A percentile compares a stretch with the other conserved stretches of the same genome.
These are phyloP conservation scores for Eulemur rufifrons DNA, from an alignment of 2,113 vertebrate genomes.

Conservation along the genomic window DNA sequence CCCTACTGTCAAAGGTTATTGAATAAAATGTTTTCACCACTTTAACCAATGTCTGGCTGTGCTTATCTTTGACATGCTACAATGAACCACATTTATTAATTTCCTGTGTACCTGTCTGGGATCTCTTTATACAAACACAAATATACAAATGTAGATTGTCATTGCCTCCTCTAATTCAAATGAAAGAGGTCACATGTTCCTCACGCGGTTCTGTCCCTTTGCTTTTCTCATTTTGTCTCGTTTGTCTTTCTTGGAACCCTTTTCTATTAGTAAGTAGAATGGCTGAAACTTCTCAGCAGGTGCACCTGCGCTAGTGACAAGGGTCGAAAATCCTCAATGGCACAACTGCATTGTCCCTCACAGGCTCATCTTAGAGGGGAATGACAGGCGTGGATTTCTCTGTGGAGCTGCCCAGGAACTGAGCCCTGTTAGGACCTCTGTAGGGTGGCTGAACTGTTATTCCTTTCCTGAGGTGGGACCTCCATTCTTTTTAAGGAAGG, in stretches of 20 bases:
- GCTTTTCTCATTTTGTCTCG: background rate
- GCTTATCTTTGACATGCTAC: background rate
- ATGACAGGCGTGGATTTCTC: background rate
- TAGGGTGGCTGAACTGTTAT: background rate
- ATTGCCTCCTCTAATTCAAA: background rate
- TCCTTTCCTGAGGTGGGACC: background rate
- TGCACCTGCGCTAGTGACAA: background rate
- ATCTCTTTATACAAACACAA: background rate
- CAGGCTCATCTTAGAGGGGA: background rate
- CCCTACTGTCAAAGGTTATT: background rate
- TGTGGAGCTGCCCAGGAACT: background rate
- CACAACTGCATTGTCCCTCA: background rate
- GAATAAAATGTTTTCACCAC: background rate
- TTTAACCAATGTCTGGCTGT: background rate
- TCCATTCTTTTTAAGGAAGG: background rate
- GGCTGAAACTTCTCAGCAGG: background rate
- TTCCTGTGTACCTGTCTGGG: background rate
- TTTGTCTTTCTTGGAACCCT: background rate
- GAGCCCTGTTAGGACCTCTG: background rate
- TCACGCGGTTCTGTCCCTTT: background rate
- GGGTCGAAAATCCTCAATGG: background rate
- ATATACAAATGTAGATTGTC: too few species aligned
- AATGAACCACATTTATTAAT: background rate
- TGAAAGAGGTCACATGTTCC: background rate
- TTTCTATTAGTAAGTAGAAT: background rate